Conservation (phyloP, 1,140 invertebrate genomes). For the Dolichoris vasculosae region DNA sequence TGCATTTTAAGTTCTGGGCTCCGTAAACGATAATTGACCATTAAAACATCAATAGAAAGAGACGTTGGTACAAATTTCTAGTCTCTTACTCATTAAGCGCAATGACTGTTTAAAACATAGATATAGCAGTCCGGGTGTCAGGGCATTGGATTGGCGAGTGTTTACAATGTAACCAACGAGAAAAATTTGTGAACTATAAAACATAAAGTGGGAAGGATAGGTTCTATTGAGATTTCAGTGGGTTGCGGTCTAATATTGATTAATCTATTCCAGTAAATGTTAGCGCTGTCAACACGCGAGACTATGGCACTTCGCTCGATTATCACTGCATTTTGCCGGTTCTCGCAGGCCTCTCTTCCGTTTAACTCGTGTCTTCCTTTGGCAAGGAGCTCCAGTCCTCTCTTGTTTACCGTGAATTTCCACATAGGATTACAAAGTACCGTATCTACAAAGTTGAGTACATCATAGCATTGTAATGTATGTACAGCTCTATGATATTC, state of each 20-base stretch:
- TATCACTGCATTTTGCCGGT: background rate
- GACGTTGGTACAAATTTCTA: background rate
- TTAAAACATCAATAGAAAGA: background rate
- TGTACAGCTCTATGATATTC: no score
- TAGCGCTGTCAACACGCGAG: constrained; percentile 52
- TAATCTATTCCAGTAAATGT: constrained; percentile 54
- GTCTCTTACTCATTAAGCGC: background rate
- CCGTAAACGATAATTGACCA: no score
- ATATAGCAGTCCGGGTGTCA: background rate
- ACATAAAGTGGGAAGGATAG: background rate
- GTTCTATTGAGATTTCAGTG: constrained; percentile 51
- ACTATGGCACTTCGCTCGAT: constrained; percentile 41
- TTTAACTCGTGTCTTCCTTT: background rate
- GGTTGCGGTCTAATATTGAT: constrained; percentile 56
- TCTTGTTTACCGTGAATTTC: background rate
- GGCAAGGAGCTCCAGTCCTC: background rate
- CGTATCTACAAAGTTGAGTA: no score
- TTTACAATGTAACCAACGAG: constrained; percentile 17
- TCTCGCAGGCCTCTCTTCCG: no score
- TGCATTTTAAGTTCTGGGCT: no score
- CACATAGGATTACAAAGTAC: background rate
- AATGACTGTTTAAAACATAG: background rate
- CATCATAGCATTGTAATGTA: no score
- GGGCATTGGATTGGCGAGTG: background rate
- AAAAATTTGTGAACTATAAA: background rate